These are phyloP conservation scores for Rhea pennata DNA, from an alignment of 2,113 vertebrate species.

Conservation along the genomic window DNA sequence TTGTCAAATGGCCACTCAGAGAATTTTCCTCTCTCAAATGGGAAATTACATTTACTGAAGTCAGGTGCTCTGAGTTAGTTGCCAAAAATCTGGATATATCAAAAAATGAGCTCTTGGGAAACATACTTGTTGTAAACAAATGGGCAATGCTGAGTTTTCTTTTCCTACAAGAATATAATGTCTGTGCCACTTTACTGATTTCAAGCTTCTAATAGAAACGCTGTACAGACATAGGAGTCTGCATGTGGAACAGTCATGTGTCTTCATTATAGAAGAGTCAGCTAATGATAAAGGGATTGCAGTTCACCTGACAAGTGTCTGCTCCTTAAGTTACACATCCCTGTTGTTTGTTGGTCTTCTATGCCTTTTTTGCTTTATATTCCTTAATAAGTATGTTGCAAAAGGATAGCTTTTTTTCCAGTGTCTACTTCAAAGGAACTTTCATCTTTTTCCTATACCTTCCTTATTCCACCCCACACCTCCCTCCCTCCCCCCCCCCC, in stretches of 20 bases:
- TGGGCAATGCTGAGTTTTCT: neutral
- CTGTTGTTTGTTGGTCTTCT: neutral
- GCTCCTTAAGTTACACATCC: neutral
- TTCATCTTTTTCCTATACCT: neutral
- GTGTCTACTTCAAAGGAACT: neutral
- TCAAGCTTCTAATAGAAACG: neutral
- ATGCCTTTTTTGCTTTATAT: neutral
- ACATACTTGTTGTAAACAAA: constrained; percentile 29
- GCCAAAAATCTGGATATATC: constrained; percentile 11
- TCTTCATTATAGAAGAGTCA: neutral
- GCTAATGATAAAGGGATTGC: neutral
- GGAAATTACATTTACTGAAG: neutral
- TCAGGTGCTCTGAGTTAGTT: constrained; percentile 41
- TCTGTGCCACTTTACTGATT: neutral
- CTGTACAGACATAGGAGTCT: neutral
- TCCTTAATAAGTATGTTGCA: neutral
- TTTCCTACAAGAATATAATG: neutral
- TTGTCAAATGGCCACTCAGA: constrained; percentile 12
- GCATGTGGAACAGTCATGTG: neutral
- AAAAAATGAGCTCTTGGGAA: constrained; percentile 7
- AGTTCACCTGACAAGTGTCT: neutral
- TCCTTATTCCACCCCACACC: too few relatives aligned
- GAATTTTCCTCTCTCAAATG: constrained; percentile 32
- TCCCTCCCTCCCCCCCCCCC: too few relatives aligned
- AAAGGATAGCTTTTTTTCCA: neutral